phyloP scores from a whole-genome alignment of 92 coral and sea anemone genomes.

The Anthopleura xanthogrammica region DNA sequence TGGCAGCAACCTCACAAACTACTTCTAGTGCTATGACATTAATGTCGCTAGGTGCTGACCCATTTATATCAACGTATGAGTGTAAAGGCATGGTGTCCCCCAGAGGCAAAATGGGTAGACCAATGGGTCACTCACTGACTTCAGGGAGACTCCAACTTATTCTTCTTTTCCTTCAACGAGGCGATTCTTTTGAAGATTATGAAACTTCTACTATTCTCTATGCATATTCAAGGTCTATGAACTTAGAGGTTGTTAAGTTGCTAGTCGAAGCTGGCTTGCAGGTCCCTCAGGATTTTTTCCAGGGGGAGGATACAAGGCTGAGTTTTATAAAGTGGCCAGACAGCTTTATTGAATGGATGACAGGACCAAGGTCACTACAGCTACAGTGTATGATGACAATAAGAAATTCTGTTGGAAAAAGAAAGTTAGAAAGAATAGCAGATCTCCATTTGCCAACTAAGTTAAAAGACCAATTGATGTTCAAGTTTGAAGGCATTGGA shows the following conservation, averaged over 20 bases:
- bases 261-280: conserved; percentile 39
- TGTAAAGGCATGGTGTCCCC: background rate
- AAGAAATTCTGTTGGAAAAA: conserved; percentile 22
- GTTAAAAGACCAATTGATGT: conserved; percentile 9
- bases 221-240: conserved; percentile 18
- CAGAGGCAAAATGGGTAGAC: conserved; percentile 16
- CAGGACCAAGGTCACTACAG: conserved; percentile 33
- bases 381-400: conserved; percentile 30
- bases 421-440: background rate
- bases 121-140: conserved; percentile 33
- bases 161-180: conserved; percentile 32
- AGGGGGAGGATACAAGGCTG: background rate
- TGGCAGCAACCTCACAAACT: conserved; percentile 38
- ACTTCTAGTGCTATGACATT: conserved; percentile 24
- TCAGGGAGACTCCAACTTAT: conserved; percentile 35
- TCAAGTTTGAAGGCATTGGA: conserved; percentile 5
- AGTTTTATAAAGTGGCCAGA: conserved; percentile 40
- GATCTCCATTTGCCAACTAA: conserved; percentile 3
- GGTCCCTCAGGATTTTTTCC: background rate
- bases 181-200: conserved; percentile 39
- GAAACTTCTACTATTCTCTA: background rate
- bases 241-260: conserved; percentile 35
- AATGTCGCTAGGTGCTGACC: conserved; percentile 38
- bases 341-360: conserved; percentile 31
- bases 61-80: background rate